Evolutionary conservation across 2,113 vertebrate species (phyloP), one percentile per base, ranked within the genome.

Genomic region (Salvelinus sp.): DNA sequence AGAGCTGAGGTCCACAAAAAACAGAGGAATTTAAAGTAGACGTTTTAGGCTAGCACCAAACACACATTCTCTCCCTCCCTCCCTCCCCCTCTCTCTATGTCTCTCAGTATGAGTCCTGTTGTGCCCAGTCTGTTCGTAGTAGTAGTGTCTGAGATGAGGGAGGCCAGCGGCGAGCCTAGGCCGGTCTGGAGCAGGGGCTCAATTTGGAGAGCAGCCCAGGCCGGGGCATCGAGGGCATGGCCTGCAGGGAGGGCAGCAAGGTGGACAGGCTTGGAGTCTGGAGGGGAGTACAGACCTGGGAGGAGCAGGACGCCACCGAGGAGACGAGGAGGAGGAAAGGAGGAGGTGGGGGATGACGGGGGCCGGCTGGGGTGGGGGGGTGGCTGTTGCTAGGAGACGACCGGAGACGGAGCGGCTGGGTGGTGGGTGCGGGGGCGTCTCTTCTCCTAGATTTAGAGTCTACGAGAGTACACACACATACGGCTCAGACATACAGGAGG

Each of bases 401-500:
- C 76, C 89, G 92, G 20, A 91, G 91, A 94, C 84, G 74, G 92
- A 87, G 79, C 93, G 93, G 74, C 93, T n/a, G n/a, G 95, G 74
- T 93, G 95, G 76, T 95, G 95, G 77, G 93, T n/a, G n/a, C n/a
- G 93, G 28, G 92, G 88, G 50, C 92, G 94, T 88, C 92, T 93
- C 90, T 94, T 96, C 78, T 97, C 96, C 86, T 94, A 85, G 88
- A 88, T 86, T 94, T 94, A 79, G 94, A 78, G 77, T 97, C 96
- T 97, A 87, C 48, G 73, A 66, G 75, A 65, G n/a, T 2, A 79
- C 18, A 70, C 27, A 73, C 28, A 85, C 76, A 76, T 65, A 47
- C 22, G 12, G 79, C 69, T 66, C 68, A 47, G 47, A 75, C 79
- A 86, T 77, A 90, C 75, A 63, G 50, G 25, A 48, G 18, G 14